Percentiles rank a stretch among this genome's conserved stretches.
Evolutionary conservation across 2,113 vertebrate species (phyloP).

Genomic region (Cinclus cinclus): DNA sequence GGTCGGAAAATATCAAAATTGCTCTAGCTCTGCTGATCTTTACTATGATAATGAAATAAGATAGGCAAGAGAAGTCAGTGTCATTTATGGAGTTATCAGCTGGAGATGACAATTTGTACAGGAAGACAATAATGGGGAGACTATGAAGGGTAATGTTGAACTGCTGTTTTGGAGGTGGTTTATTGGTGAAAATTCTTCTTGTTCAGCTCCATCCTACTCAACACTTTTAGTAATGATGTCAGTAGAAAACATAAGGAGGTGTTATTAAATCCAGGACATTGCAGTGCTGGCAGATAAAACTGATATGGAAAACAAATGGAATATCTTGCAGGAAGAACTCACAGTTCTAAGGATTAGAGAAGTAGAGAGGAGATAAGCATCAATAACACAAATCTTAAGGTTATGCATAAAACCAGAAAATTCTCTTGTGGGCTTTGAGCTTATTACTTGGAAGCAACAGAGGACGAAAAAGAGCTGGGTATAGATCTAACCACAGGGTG

Average conservation of each 20-base stretch:
- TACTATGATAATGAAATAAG: not conserved
- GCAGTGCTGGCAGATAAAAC: not conserved
- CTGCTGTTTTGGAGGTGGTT: not conserved
- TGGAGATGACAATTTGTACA: not conserved
- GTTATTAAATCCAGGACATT: not conserved
- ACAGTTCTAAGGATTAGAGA: not conserved
- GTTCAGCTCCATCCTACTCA: not conserved
- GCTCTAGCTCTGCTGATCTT: not conserved
- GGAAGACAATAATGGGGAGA: not conserved
- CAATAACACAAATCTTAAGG: not conserved
- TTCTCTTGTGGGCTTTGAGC: not conserved
- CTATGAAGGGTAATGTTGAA: not conserved
- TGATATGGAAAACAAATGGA: not conserved
- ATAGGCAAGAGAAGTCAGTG: not conserved
- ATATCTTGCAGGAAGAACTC: constrained; percentile 8
- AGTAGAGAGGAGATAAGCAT: not conserved
- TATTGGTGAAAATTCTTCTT: constrained; percentile 5
- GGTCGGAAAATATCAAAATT: not conserved
- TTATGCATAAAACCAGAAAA: not conserved
- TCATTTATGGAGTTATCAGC: not conserved
- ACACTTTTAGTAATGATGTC: constrained; percentile 31
- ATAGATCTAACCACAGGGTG: not conserved
- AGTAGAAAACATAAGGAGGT: not conserved
- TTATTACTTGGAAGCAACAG: not conserved
- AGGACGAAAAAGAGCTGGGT: not conserved